Base-by-base conservation (phyloP, 2,888 invertebrate genomes). In the Cheilosia impressa region DNA sequence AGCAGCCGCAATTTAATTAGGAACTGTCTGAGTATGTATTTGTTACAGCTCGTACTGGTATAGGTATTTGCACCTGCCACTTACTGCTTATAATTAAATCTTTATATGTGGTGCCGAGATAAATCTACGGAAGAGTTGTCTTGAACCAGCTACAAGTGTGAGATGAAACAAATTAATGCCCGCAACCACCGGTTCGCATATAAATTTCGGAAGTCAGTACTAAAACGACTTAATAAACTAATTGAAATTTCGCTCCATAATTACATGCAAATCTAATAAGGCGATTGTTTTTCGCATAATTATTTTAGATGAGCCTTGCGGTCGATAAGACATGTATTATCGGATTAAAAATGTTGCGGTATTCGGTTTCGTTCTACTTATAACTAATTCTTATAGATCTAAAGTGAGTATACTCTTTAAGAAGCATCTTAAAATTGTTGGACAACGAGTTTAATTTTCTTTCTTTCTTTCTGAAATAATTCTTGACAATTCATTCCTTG, bases 201-300 rank as follows among this genome's bases (percentile, higher is more conserved):
- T 55, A 63, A 53, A 73, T 73, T 63, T 24, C 38, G 45, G 45
- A 45, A 63, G 63, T 55, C 43, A 73, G 47, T 63, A 62, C 53
- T 38, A 43, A 63, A 63, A 52, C 62, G 53, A 43, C 62, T 62
- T 72, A 43, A 55, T 53, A 19, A n/a, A 38, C 53, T 62, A 62
- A 72, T 72, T 43, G 52, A 43, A 43, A 43, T 62, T 62, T 52
- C 24, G 17, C 41, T 60, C 41, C 2, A 31, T 31, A 34, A 58
- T 60, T 71, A 17, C 60, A 60, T 60, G 58, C 71, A 71, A 71
- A 60, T 71, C 38, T 38, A 2, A 31, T 31, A 31, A 31, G 31
- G 9, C 9, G 9, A 31, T 31, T 31, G 31, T 31, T 31, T 31
- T 9, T 9, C 31, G 31, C 9, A 31, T 31, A 31, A 31, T 31